Evolutionary conservation across 2,888 invertebrate species (phyloP).

Genomic region (Pristionchus fissidentatus): DNA sequence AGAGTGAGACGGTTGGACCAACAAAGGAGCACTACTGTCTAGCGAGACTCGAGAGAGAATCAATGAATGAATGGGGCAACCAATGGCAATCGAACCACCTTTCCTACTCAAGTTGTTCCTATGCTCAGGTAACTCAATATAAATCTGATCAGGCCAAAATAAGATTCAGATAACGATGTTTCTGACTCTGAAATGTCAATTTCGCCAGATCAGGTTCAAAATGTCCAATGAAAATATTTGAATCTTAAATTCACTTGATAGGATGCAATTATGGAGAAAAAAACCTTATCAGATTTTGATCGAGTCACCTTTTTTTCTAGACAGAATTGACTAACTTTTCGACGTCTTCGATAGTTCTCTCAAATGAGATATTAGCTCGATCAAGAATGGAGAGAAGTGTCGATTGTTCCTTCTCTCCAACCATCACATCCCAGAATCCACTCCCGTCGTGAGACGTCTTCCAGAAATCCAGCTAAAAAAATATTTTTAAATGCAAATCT

Average conservation of each 20-base stretch:
- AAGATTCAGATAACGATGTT: no score
- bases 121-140: no score
- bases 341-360: conserved; percentile 71
- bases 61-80: not conserved
- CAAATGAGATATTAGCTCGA: conserved; percentile 57
- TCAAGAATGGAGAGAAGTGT: conserved; percentile 56
- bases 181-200: no score
- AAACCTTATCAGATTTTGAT: not conserved
- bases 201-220: no score
- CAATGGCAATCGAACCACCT: no score
- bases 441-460: conserved; percentile 79
- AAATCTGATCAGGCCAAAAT: no score
- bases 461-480: conserved; percentile 80
- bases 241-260: not conserved
- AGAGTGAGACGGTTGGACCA: not conserved
- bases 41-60: not conserved
- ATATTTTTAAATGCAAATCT: not conserved
- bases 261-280: not conserved
- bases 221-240: not conserved
- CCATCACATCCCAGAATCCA: conserved; percentile 82
- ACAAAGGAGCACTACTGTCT: not conserved
- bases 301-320: not conserved
- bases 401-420: conserved; percentile 80
- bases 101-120: no score
- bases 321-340: conserved; percentile 61